phyloP scores from a whole-genome alignment of 2,888 invertebrate species.

The Diadegma fenestrale region DNA sequence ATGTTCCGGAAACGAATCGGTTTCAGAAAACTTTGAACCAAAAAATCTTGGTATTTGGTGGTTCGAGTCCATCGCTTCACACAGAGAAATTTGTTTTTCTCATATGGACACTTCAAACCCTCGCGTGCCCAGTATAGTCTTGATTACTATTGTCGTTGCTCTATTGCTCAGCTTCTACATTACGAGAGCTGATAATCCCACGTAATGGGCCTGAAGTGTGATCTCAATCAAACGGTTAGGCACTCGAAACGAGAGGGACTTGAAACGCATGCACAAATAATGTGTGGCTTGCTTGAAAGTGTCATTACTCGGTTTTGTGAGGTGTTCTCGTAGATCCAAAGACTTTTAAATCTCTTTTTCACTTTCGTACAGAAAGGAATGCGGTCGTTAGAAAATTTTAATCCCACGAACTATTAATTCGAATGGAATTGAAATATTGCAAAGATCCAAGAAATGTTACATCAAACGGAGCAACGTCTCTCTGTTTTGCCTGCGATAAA shows the following conservation, averaged over 20 bases:
- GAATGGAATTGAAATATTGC: neutral
- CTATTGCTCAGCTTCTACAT: neutral
- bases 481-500: neutral
- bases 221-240: constrained; percentile 62
- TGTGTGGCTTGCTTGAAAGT: constrained; percentile 6
- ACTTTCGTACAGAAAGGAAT: neutral
- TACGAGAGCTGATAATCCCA: constrained; percentile 59
- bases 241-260: constrained; percentile 5
- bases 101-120: neutral
- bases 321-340: neutral
- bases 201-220: constrained; percentile 63
- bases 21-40: neutral
- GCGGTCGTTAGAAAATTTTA: no score
- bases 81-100: neutral
- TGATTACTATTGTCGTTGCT: constrained; percentile 26
- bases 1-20: neutral
- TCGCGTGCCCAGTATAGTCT: constrained; percentile 23
- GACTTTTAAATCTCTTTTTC: neutral
- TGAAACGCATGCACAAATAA: neutral
- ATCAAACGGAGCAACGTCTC: neutral
- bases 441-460: neutral
- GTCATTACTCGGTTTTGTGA: neutral
- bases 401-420: no score
- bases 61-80: neutral
- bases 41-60: neutral